phyloP scores from a whole-genome alignment of 1,140 invertebrate genomes.

The Steinernema khuongi region DNA sequence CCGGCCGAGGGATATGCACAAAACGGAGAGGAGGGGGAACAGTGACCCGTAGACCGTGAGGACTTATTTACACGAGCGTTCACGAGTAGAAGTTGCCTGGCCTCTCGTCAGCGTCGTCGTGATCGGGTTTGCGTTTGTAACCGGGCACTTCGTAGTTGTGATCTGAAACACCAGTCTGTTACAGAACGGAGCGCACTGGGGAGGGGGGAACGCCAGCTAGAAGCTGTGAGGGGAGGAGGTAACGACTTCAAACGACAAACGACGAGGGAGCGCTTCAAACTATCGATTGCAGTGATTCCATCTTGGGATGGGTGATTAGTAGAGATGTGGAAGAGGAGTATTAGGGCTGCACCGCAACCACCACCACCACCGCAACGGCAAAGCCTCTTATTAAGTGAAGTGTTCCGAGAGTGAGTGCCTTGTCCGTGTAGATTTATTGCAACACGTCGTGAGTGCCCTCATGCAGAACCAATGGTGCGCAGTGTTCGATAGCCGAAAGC shows the following conservation, averaged over 20 bases:
- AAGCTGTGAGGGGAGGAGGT: neutral
- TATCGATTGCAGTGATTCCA: neutral
- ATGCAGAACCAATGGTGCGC: neutral
- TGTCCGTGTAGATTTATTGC: conserved; percentile 6
- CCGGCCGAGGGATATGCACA: conserved; percentile 10
- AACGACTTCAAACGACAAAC: conserved; percentile 11
- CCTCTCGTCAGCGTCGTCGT: neutral
- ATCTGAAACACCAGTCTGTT: neutral
- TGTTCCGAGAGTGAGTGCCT: neutral
- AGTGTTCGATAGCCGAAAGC: conserved; percentile 9
- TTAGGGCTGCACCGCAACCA: neutral
- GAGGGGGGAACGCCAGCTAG: neutral
- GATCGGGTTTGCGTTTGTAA: neutral
- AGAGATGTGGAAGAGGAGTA: neutral
- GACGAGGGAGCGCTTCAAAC: conserved; percentile 12
- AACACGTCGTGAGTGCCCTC: neutral
- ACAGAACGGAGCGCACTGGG: neutral
- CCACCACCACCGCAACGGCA: no score
- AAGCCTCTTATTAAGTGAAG: no score
- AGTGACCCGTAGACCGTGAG: neutral
- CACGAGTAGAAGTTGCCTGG: conserved; percentile 4
- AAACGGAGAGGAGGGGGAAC: neutral
- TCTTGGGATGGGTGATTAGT: conserved; percentile 1
- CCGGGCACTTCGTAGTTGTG: conserved; percentile 10
- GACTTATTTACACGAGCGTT: neutral